phyloP scores from a whole-genome alignment of 2,113 vertebrate genomes.

The Telmatochromis brichardi region DNA sequence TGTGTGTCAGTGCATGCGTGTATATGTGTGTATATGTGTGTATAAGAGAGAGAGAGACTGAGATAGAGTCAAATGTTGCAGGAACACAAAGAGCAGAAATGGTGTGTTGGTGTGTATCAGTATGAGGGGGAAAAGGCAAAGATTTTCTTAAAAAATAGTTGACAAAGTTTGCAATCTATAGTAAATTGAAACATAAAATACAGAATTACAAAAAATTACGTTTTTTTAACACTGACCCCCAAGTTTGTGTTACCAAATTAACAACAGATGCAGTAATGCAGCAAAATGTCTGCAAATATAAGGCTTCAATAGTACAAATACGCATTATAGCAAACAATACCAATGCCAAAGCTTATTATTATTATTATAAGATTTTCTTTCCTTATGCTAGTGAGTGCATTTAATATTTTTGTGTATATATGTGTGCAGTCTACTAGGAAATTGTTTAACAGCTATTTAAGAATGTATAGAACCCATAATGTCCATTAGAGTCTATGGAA shows the following conservation, averaged over 20 bases:
- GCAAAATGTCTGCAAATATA: not conserved
- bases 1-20: not conserved
- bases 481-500: conserved; percentile 46
- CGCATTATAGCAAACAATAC: not conserved
- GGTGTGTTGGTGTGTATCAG: not conserved
- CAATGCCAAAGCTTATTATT: not conserved
- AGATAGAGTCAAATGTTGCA: not conserved
- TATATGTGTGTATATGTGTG: not conserved
- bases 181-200: not conserved
- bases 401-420: not conserved
- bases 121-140: not conserved
- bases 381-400: not conserved
- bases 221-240: not conserved
- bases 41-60: not conserved
- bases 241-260: not conserved
- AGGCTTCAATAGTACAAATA: not conserved
- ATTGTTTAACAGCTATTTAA: conserved; percentile 33
- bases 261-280: not conserved
- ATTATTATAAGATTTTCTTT: not conserved
- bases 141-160: not conserved
- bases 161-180: not conserved
- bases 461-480: conserved; percentile 26
- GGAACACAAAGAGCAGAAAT: not conserved
- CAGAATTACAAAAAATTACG: not conserved
- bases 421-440: not conserved